Base-by-base conservation (phyloP, 2,888 invertebrate species). In the Pogonocherus hispidulus region DNA sequence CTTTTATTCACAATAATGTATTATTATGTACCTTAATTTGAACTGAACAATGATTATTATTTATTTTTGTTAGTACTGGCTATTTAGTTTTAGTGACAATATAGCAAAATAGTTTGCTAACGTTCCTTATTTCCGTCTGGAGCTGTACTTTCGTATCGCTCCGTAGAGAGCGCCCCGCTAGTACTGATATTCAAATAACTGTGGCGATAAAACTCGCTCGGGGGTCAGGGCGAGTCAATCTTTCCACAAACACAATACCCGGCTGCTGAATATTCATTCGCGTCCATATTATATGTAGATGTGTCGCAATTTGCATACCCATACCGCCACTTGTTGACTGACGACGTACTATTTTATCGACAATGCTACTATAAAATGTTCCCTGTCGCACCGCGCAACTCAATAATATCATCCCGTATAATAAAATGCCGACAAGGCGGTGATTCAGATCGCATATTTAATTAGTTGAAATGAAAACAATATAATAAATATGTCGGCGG, bases 241-340 rank as follows among this genome's bases (percentile, higher is more conserved):
- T 70, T 73, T 71, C 78, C 78, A 79, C 81, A 80, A 81, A 79
- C 51, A 71, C 71, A 72, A 72, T 72, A 66, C 76, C 75, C 74
- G 69, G 54, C 78, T 77, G 66, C 72, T 83, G 82, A 82, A 83
- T 83, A 83, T 83, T 82, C 82, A 83, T 82, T 70, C 69, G 70
- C 69, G 69, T 64, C 66, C 76, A 80, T 82, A 83, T 83, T 83
- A 82, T 83, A 83, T 83, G 83, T 80, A 82, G 81, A 83, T 83
- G 81, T 75, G 66, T 70, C 52, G 66, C 56, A 3, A 83, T 83
- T 83, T 77, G 76, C 83, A 83, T 83, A 83, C 63, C 76, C 70
- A 75, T 74, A 75, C 71, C 71, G 79, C 78, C 80, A 80, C 81
- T 79, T 82, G 82, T 81, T 81, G 80, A 81, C 79, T 81, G 80